Conservation (phyloP, 1,140 invertebrate species). For the Heliconius nattereri region DNA sequence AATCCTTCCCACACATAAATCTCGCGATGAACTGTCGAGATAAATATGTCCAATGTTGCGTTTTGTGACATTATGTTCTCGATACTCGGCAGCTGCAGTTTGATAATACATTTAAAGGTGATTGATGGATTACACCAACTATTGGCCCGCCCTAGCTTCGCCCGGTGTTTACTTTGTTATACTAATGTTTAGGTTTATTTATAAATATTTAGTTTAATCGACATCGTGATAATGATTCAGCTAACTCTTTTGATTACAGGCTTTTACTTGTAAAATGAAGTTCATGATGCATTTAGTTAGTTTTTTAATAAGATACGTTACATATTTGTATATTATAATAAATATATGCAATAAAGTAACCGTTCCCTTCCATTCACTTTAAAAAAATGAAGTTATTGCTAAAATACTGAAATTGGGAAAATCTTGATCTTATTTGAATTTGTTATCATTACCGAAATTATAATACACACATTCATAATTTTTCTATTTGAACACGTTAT, state of each 20-base stretch:
- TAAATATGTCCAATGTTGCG: slow-evolving; percentile 38
- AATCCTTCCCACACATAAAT: slow-evolving; percentile 42
- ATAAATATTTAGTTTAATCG: background rate
- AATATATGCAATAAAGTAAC: too few species aligned
- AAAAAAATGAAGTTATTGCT: too few species aligned
- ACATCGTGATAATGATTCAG: background rate
- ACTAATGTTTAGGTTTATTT: slow-evolving; percentile 2
- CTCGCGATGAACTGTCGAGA: slow-evolving; percentile 38
- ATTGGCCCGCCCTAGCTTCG: background rate
- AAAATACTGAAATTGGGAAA: too few species aligned
- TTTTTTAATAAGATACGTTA: too few species aligned
- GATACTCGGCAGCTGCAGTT: slow-evolving; percentile 25
- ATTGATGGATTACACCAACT: slow-evolving; percentile 35
- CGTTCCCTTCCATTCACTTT: too few species aligned
- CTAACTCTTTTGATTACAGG: background rate
- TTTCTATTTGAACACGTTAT: background rate
- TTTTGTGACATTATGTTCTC: slow-evolving; percentile 29
- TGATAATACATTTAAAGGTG: slow-evolving; percentile 42
- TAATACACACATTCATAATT: background rate
- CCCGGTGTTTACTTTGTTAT: background rate
- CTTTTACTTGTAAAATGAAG: background rate
- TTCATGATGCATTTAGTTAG: too few species aligned
- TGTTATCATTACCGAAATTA: too few species aligned
- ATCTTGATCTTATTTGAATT: too few species aligned
- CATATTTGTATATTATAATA: too few species aligned